phyloP scores from a whole-genome alignment of 2,888 invertebrate genomes.

The Plagiodera versicolora region DNA sequence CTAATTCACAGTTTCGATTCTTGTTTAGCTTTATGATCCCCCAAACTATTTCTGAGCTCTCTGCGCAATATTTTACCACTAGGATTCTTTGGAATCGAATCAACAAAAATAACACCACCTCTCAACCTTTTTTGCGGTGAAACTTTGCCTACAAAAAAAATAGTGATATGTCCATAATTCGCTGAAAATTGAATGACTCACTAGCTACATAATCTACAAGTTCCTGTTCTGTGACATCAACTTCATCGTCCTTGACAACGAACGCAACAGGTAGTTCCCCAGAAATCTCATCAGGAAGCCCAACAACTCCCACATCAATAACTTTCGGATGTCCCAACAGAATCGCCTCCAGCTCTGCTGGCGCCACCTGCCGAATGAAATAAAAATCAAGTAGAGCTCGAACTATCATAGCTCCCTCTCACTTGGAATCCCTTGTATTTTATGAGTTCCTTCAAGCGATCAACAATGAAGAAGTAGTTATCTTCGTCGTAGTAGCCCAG shows the following conservation, averaged over 20 bases:
- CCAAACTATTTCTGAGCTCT: slow-evolving; percentile 40
- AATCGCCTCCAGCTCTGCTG: slow-evolving; percentile 85
- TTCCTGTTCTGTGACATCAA: slow-evolving; percentile 55
- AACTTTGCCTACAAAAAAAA: slow-evolving; percentile 54
- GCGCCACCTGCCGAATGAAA: slow-evolving; percentile 63
- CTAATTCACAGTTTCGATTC: slow-evolving; percentile 20
- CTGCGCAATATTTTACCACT: slow-evolving; percentile 58
- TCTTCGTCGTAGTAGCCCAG: slow-evolving; percentile 79
- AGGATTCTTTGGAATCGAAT: slow-evolving; percentile 57
- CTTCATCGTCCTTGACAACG: slow-evolving; percentile 65
- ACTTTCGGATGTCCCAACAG: slow-evolving; percentile 72
- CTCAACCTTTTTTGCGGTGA: slow-evolving; percentile 74
- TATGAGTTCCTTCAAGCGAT: slow-evolving; percentile 85
- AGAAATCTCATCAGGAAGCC: slow-evolving; percentile 66
- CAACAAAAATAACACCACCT: slow-evolving; percentile 62
- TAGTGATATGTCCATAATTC: background rate
- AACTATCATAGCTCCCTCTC: too few species aligned
- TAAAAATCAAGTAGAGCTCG: too few species aligned
- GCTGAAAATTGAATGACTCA: slow-evolving; percentile 21
- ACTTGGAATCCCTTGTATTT: slow-evolving; percentile 88
- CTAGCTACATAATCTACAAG: slow-evolving; percentile 55
- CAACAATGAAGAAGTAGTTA: slow-evolving; percentile 78
- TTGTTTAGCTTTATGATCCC: slow-evolving; percentile 8
- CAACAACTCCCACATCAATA: slow-evolving; percentile 82
- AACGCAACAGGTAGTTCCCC: slow-evolving; percentile 81